These are phyloP conservation scores for Scaptomyza caliginosa DNA, from an alignment of 2,888 invertebrate species.

Conservation along the genomic window DNA sequence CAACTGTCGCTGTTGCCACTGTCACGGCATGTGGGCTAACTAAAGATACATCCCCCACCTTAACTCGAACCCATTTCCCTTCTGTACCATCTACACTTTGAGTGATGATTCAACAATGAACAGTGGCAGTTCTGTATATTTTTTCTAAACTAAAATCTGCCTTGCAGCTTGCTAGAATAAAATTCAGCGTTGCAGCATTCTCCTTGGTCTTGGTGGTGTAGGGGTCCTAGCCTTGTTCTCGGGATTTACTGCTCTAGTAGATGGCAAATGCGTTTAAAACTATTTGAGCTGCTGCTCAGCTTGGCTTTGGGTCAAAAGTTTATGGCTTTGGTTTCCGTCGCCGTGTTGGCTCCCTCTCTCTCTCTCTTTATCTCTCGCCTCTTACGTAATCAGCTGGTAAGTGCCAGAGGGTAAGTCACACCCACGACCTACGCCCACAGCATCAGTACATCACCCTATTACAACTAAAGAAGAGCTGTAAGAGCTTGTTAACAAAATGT, in stretches of 20 bases:
- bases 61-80: neutral
- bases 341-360: conserved; percentile 58
- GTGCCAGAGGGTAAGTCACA: conserved; percentile 14
- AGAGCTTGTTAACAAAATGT: conserved; percentile 61
- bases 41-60: conserved; percentile 20
- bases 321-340: conserved; percentile 66
- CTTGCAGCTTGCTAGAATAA: conserved; percentile 26
- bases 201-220: neutral
- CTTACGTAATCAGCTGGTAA: conserved; percentile 58
- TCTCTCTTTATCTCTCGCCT: neutral
- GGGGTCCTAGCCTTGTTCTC: conserved; percentile 12
- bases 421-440: neutral
- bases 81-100: conserved; percentile 31
- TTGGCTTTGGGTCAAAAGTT: conserved; percentile 75
- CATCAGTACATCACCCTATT: conserved; percentile 6
- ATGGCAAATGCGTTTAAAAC: conserved; percentile 67
- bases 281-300: conserved; percentile 73
- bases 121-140: conserved; percentile 67
- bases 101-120: conserved; percentile 77
- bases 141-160: conserved; percentile 38
- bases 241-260: conserved; percentile 9
- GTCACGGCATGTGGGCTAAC: conserved; percentile 56
- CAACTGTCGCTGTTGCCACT: conserved; percentile 13
- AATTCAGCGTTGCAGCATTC: conserved; percentile 48
- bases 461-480: conserved; percentile 30